Base-by-base conservation (phyloP, 1,140 invertebrate species). In the Himalopsyche phryganea region DNA sequence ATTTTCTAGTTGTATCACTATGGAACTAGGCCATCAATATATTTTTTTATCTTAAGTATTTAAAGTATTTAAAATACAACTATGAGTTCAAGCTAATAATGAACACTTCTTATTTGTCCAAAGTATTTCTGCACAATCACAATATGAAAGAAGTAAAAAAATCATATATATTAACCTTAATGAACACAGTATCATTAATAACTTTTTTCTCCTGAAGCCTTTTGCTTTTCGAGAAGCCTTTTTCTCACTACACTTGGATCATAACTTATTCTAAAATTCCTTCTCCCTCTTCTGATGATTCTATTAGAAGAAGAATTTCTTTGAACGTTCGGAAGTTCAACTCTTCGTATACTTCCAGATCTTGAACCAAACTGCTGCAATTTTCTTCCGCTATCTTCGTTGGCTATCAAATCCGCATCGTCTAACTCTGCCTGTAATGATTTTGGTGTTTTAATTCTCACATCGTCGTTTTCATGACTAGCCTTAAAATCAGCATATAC, bases 241-340 rank as follows among this genome's bases (percentile, higher is more conserved):
- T 57, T 64, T 38, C 62, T 60, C 0, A 64, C 62, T 3, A 48
- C 56, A 10, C 41, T 56, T 4, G 62, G 62, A 54, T 64, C 54
- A 19, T 64, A 64, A 33, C 53, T 60, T 4, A 58, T 41, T 40
- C 58, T 60, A 46, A 50, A 64, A 19, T 64, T 64, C 35, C 62
- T 48, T 32, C 62, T 52, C n/a, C 62, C 62, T 46, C 62, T 52
- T 14, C 50, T 60, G 0, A 64, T 41, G 11, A 64, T 50, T 40
- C 53, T 52, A 42, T 7, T 35, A 36, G 41, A 33, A 11, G 33
- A 50, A 14, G 35, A 17, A 36, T 49, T 58, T 14, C 42, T 57
- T 9, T 6, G 36, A 19, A 38, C 11, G 6, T 51, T 36, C 4
- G 61, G 58, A 11, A 60, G 38, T 44, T 64, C 62, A 6, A 64